These are phyloP conservation scores for Simalia tracyae DNA, from an alignment of 2,797 vertebrate genomes.

Conservation along the genomic window DNA sequence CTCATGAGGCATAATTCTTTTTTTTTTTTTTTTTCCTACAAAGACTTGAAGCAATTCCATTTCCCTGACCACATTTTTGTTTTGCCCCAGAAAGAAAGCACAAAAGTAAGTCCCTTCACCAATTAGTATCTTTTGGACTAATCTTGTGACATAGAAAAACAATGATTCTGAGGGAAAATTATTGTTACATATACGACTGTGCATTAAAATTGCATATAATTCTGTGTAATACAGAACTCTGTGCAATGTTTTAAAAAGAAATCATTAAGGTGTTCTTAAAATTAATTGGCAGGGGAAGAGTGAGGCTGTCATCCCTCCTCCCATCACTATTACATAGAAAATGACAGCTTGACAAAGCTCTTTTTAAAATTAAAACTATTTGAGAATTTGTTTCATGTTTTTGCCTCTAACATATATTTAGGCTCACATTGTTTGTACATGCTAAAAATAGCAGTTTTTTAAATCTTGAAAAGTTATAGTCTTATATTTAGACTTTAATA, in stretches of 20 bases:
- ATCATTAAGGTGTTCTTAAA: neutral
- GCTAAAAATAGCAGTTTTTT: neutral
- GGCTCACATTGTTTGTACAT: neutral
- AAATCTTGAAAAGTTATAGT: neutral
- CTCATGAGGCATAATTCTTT: neutral
- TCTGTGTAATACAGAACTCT: neutral
- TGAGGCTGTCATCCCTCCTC: neutral
- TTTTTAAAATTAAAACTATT: neutral
- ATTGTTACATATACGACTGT: neutral
- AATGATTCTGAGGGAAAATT: neutral
- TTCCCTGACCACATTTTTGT: neutral
- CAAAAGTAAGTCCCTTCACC: neutral
- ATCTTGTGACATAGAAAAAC: neutral
- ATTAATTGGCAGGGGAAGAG: neutral
- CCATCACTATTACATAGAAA: neutral
- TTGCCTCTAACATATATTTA: neutral
- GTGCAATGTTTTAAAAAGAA: neutral
- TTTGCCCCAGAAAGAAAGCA: neutral
- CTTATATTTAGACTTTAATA: accelerated
- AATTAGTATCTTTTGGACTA: neutral
- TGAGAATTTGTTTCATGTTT: neutral
- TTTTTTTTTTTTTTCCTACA: neutral
- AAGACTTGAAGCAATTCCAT: neutral
- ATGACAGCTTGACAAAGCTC: neutral
- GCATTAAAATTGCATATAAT: neutral